Evolutionary conservation across 1,140 invertebrate genomes (phyloP).

Genomic region (Hyphantria cunea): DNA sequence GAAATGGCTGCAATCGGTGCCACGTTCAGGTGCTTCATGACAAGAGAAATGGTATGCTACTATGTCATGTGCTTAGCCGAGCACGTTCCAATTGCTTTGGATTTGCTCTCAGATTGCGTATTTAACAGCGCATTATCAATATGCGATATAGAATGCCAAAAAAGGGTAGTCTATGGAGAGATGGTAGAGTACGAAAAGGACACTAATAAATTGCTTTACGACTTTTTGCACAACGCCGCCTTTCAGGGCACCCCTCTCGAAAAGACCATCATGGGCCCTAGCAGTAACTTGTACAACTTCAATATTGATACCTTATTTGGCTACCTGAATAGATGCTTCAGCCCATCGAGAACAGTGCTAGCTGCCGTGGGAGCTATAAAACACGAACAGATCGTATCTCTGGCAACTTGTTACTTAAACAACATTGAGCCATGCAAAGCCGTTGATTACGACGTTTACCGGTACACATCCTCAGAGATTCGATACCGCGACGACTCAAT

Average conservation of each 20-base stretch:
- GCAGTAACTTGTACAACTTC: conserved; percentile 87
- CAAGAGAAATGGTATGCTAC: conserved; percentile 89
- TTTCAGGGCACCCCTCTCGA: conserved; percentile 87
- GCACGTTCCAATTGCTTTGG: conserved; percentile 85
- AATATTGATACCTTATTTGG: conserved; percentile 85
- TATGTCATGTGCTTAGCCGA: conserved; percentile 88
- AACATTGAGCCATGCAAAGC: conserved; percentile 35
- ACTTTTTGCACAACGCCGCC: conserved; percentile 88
- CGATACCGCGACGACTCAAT: conserved; percentile 86
- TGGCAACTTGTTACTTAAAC: conserved; percentile 40
- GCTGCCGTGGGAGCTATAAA: conserved; percentile 93
- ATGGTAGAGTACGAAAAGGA: conserved; percentile 87
- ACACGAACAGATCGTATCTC: conserved; percentile 48
- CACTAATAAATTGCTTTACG: conserved; percentile 88
- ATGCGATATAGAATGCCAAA: conserved; percentile 86
- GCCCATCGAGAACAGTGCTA: conserved; percentile 91
- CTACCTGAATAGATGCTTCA: conserved; percentile 92
- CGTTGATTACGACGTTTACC: conserved; percentile 28
- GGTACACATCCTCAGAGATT: conserved; percentile 83
- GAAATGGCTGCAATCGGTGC: conserved; percentile 90
- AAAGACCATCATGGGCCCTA: conserved; percentile 88
- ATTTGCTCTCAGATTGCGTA: conserved; percentile 89
- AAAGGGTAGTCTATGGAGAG: conserved; percentile 87
- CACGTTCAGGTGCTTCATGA: conserved; percentile 90
- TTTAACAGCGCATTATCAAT: conserved; percentile 85